phyloP scores from a whole-genome alignment of 2,797 vertebrate species.

The Hydrocynus forskahlii region DNA sequence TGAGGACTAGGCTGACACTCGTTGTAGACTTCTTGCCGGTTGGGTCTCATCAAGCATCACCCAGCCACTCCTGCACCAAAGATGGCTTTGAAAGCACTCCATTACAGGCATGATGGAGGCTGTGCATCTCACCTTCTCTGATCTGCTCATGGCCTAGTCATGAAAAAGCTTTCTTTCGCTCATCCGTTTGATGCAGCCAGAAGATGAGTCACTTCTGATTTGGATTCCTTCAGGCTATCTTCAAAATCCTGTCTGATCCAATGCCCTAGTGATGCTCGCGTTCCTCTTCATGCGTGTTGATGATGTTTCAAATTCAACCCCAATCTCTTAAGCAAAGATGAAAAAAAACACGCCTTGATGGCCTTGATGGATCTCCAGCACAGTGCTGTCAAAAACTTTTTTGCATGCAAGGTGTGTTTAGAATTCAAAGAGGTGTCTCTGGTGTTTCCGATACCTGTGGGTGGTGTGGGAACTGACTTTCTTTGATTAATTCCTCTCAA shows the following conservation, averaged over 20 bases:
- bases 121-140: slow-evolving; percentile 62
- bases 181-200: slow-evolving; percentile 60
- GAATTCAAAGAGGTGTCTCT: slow-evolving; percentile 48
- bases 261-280: slow-evolving; percentile 7
- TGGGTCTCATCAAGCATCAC: slow-evolving; percentile 34
- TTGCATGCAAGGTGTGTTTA: background rate
- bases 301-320: slow-evolving; percentile 2
- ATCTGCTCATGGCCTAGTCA: slow-evolving; percentile 47
- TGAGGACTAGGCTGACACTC: background rate
- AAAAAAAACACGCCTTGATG: background rate
- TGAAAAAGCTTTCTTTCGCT: slow-evolving; percentile 27
- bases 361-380: slow-evolving; percentile 11
- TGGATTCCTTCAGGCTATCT: slow-evolving; percentile 63
- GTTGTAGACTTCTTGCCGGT: background rate
- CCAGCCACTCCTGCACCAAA: slow-evolving; percentile 52
- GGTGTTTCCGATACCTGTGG: slow-evolving; percentile 46
- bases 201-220: slow-evolving; percentile 57
- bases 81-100: slow-evolving; percentile 54
- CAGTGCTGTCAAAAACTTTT: background rate
- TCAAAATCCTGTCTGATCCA: slow-evolving; percentile 23
- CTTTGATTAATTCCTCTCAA: slow-evolving; percentile 37
- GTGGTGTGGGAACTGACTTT: slow-evolving; percentile 28
- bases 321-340: background rate
- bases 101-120: slow-evolving; percentile 49
- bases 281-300: slow-evolving; percentile 17